Base-by-base conservation (phyloP, 2,113 vertebrate genomes). In the Pardalotus punctatus region DNA sequence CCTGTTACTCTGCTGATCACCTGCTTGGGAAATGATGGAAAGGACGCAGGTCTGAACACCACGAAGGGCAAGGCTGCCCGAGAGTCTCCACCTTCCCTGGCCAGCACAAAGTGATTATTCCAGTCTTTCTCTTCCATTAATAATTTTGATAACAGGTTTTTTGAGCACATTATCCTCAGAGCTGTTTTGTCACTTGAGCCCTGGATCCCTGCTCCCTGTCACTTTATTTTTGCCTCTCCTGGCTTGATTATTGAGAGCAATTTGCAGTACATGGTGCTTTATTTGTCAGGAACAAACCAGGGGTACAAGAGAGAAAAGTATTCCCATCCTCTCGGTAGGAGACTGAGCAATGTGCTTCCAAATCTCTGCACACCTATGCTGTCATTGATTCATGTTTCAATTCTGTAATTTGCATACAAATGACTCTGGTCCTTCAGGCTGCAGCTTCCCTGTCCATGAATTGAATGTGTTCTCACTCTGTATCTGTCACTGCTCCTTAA, bases 181-280 rank as follows among this genome's bases (percentile, higher is more conserved):
- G 29, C 16, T 54, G 25, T 57, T 90, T 80, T 56, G 35, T 48
- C n/a, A 19, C 35, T 67, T 50, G 42, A 80, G 79, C 61, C 60
- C 54, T 73, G 67, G 42, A 47, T 89, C 47, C 42, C 35, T 62
- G 56, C 33, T 60, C 77, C 48, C 31, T 81, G 65, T 80, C 76
- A 77, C 62, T 90, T 62, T 35, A 45, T 66, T 94, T 95, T 95
- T 79, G 62, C 81, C 38, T 72, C 62, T 92, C 50, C 62, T 4
- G 3, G 20, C 73, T 71, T 51, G 78, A 58, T 91, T 83, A 94
- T 51, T 93, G 95, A 91, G 83, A 61, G 50, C 93, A 89, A 91
- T 90, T 95, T 94, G 86, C 64, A 70, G 78, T 53, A 66, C 5
- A 5, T 53, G 84, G 66, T 0, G 2, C 70, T 92, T 89, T 80